A percentile compares a stretch with the other conserved stretches of the same genome.
phyloP scores from a whole-genome alignment of 2,888 invertebrate species.

The Aleiodes testaceus region DNA sequence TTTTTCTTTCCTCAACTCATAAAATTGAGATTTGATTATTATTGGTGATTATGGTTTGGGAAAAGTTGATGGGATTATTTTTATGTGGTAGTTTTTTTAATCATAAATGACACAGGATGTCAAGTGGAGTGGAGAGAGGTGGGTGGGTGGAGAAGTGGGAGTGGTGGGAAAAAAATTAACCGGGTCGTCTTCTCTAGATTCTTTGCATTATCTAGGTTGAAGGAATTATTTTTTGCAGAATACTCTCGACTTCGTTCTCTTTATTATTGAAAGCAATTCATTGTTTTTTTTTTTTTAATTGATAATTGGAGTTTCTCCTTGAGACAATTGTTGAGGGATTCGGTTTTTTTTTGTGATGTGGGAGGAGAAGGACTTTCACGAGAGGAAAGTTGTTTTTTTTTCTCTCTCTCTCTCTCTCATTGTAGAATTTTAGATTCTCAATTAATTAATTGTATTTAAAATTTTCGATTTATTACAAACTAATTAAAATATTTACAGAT shows the following conservation, averaged over 20 bases:
- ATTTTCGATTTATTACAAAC: constrained; percentile 6
- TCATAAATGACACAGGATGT: constrained; percentile 33
- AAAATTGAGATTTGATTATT: background rate
- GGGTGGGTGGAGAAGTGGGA: background rate
- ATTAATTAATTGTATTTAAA: background rate
- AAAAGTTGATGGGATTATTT: background rate
- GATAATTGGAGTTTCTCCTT: constrained; percentile 33
- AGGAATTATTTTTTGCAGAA: constrained; percentile 44
- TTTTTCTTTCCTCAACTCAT: constrained; percentile 6
- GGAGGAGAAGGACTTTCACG: constrained; percentile 4
- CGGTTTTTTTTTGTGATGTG: background rate
- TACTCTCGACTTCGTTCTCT: constrained; percentile 45
- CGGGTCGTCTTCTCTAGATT: constrained; percentile 39
- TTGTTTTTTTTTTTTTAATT: too few species aligned
- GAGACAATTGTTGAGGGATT: background rate
- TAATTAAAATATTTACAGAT: constrained; percentile 20
- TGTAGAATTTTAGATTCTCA: background rate
- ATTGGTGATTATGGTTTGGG: background rate
- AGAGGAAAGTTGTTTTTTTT: constrained; percentile 17
- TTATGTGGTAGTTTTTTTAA: constrained; percentile 21
- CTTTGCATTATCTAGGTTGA: constrained; percentile 42
- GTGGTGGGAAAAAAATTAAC: constrained; percentile 39
- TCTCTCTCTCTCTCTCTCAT: too few species aligned
- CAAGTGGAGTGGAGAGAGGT: constrained; percentile 24
- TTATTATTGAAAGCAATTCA: background rate